Evolutionary conservation across 2,797 vertebrate genomes (phyloP), one percentile per base, ranked within the genome.

Genomic region (Lacerta bilineata): DNA sequence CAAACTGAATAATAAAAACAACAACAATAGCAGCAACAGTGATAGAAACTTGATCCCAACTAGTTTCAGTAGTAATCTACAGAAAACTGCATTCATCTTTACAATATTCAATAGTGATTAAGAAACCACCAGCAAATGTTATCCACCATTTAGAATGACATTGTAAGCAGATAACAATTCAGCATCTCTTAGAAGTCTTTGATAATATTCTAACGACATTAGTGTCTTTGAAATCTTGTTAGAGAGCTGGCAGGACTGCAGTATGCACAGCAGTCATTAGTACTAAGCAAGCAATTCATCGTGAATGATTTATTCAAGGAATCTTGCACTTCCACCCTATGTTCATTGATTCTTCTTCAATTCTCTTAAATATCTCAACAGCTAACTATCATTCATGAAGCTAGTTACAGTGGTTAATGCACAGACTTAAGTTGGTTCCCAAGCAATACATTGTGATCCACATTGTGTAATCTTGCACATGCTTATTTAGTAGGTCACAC

Each of bases 121-220:
- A 61, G 66, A n/a, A 78, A 76, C 27, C 29, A n/a, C 20, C 46
- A 77, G 36, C 71, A 83, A 82, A 83, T 74, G 29, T 64, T 72
- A 72, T 80, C n/a, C 39, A 72, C 8, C 61, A 89, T 86, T 89
- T 86, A 83, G 36, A 61, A 50, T 83, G 50, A 72, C 66, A 72
- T 7, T 39, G 25, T 69, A 79, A 72, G 66, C 55, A 72, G 84
- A 36, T 89, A 86, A 77, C 72, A 69, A 33, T 78, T 84, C 33
- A 71, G 76, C 11, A 43, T 7, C 33, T 71, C 36, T 78, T 36
- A 61, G 64, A 83, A 80, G n/a, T 25, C 72, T 61, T 77, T 79
- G 80, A 83, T 86, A 74, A 72, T 17, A 75, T 76, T 50, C 78
- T 71, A 82, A 82, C 69, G 13, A 29, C 71, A 76, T 81, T 89